These are phyloP conservation scores for Hermetia illucens DNA, from an alignment of 1,140 invertebrate species.

Conservation along the genomic window DNA sequence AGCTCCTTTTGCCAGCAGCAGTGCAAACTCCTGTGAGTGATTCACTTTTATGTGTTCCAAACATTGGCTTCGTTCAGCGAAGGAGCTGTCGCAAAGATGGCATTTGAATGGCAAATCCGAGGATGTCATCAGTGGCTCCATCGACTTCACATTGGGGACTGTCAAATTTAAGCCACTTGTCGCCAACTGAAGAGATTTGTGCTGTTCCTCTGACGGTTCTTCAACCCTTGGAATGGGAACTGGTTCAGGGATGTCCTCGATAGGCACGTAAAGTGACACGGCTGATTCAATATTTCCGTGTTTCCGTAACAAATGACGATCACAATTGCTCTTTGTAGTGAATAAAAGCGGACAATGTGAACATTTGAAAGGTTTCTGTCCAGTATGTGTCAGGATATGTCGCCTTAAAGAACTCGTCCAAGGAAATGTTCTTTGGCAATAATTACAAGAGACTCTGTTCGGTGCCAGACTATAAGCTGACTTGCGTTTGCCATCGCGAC, in stretches of 20 bases:
- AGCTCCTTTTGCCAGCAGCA: conserved; percentile 65
- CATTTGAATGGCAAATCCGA: conserved; percentile 77
- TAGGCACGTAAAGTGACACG: conserved; percentile 27
- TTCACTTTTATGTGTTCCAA: conserved; percentile 62
- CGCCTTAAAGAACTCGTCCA: conserved; percentile 88
- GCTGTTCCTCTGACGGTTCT: conserved; percentile 26
- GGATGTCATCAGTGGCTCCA: conserved; percentile 10
- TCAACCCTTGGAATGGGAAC: conserved; percentile 28
- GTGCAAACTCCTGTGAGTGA: conserved; percentile 57
- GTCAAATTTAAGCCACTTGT: too few species aligned
- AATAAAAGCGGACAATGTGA: conserved; percentile 81
- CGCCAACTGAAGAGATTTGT: too few species aligned
- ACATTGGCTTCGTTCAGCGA: conserved; percentile 59
- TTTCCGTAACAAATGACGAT: conserved; percentile 80
- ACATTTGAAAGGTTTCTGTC: conserved; percentile 93
- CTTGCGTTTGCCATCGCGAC: conserved; percentile 47
- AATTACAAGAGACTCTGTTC: conserved; percentile 81
- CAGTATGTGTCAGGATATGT: conserved; percentile 87
- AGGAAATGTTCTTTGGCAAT: conserved; percentile 83
- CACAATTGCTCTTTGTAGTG: conserved; percentile 94
- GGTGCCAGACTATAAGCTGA: conserved; percentile 93
- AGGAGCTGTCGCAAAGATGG: conserved; percentile 80
- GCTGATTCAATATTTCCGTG: conserved; percentile 46
- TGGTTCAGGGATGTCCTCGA: conserved; percentile 27
- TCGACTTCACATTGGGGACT: conserved; percentile 2